Evolutionary conservation across 1,140 invertebrate species (phyloP).

Genomic region (Nebria ingens): DNA sequence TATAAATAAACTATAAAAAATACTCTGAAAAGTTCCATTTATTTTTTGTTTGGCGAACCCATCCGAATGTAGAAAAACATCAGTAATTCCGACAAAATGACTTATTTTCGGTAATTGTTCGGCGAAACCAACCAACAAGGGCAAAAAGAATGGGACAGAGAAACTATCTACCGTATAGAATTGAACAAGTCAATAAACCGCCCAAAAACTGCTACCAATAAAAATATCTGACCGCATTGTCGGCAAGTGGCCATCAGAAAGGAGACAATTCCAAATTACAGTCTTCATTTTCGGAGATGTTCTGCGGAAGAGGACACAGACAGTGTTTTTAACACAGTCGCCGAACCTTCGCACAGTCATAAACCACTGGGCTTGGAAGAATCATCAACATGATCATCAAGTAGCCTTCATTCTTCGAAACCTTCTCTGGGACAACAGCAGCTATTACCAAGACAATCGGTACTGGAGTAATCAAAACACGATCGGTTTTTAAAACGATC

Average conservation of each 20-base stretch:
- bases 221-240: conserved; percentile 1
- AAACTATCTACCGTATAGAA: no score
- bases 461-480: background rate
- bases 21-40: no score
- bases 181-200: conserved; percentile 8
- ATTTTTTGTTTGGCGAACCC: no score
- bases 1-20: no score
- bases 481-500: background rate
- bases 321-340: background rate
- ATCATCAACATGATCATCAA: background rate
- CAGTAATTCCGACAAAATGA: background rate
- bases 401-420: background rate
- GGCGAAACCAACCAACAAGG: background rate
- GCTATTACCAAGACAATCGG: no score
- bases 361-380: no score
- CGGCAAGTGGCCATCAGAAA: background rate
- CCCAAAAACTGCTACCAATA: conserved; percentile 1
- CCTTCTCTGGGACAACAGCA: no score
- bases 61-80: no score
- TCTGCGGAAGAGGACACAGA: background rate
- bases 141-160: no score
- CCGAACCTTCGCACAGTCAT: background rate
- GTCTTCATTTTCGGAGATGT: background rate
- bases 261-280: background rate
- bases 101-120: background rate